These are phyloP conservation scores for Hippocampus mohnikei DNA, from an alignment of 2,113 vertebrate species.

Conservation along the genomic window DNA sequence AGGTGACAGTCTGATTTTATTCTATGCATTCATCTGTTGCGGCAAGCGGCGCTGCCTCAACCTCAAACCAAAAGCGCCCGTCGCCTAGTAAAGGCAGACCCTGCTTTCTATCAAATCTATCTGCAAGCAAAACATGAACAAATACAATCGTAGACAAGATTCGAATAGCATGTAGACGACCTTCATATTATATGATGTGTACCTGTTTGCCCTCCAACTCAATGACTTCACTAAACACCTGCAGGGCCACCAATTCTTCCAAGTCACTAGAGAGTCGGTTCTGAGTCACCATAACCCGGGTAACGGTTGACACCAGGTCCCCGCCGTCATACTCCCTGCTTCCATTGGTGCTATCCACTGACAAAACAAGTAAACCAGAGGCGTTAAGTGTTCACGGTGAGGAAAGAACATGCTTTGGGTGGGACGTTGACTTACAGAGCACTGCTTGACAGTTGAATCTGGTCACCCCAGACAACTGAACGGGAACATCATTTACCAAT, in stretches of 20 bases:
- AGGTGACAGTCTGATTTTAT: too few relatives aligned
- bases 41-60: too few relatives aligned
- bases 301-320: conserved; percentile 73
- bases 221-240: conserved; percentile 87
- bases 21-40: too few relatives aligned
- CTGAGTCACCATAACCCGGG: conserved; percentile 85
- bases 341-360: conserved; percentile 74
- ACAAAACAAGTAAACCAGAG: background rate
- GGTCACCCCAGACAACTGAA: conserved; percentile 81
- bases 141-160: too few relatives aligned
- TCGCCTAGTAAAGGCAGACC: too few relatives aligned
- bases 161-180: background rate
- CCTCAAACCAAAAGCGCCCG: too few relatives aligned
- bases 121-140: too few relatives aligned
- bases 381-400: background rate
- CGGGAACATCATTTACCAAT: conserved; percentile 83
- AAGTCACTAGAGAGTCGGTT: conserved; percentile 80
- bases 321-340: conserved; percentile 67
- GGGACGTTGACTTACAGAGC: conserved; percentile 76
- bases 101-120: too few relatives aligned
- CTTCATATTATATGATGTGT: conserved; percentile 15
- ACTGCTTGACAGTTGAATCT: conserved; percentile 81
- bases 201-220: conserved; percentile 87
- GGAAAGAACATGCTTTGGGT: background rate
- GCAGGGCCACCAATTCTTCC: conserved; percentile 74